Base-by-base conservation (phyloP, 2,888 invertebrate species). In the Euzophera pinguis region DNA sequence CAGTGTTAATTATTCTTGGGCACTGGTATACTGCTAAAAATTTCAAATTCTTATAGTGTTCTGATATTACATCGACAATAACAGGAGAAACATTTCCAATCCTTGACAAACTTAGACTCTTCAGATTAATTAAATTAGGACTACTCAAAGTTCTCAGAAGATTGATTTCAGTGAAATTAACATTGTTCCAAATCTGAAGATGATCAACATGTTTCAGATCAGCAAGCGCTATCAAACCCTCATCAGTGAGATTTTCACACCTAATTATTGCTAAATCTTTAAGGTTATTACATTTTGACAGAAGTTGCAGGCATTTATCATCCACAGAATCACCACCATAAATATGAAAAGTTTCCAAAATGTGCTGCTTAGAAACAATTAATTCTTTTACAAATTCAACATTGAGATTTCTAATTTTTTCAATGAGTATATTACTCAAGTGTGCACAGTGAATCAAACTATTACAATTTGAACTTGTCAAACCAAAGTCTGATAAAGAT, bases 1-100 rank as follows among this genome's bases (percentile, higher is more conserved):
- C 84, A 14, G 77, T 79, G 56, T 81, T 77, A 43, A 81, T 73
- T 38, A 90, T 81, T 65, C 65, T 74, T 8, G 85, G 84, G 59
- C 91, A 91, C 54, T 85, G 84, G 55, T 90, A 91, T 9, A 91
- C 60, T 27, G 90, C 85, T 34, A 91, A 61, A 64, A 89, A 89
- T 55, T 76, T 83, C 0, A 91, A 67, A 56, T 77, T 76, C 54
- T 77, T 84, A 56, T 88, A 90, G 62, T 82, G 73, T 63, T 83
- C 84, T 1, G 87, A 82, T 59, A 90, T 84, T 12, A 86, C 63
- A 61, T 85, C 83, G 2, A 90, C 82, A 58, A 86, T 73, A 14
- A 72, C 62, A 38, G 88, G 83, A 27, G 84, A 78, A 53, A 90
- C 64, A 62, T 89, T 86, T 52, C 60, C 59, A 59, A 91, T 80